Conservation (phyloP, 2,888 invertebrate genomes). For the Cartodere bifasciata region DNA sequence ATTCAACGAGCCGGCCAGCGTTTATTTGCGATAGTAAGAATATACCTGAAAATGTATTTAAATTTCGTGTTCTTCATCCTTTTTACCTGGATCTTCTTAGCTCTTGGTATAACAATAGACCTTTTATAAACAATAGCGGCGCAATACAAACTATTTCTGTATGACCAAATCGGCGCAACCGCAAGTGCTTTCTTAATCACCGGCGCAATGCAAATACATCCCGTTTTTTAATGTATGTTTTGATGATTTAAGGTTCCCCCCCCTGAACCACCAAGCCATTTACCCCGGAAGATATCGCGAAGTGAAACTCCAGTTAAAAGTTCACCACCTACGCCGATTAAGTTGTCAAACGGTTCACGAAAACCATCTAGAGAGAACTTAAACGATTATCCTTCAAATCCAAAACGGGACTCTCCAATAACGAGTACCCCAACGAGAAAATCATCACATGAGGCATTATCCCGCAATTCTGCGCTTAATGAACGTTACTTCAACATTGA, state of each 20-base stretch:
- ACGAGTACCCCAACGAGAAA: slow-evolving; percentile 43
- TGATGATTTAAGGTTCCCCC: slow-evolving; percentile 44
- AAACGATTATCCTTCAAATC: slow-evolving; percentile 24
- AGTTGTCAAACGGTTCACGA: slow-evolving; percentile 23
- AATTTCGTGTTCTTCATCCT: too few species aligned
- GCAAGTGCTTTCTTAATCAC: too few species aligned
- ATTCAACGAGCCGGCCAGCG: too few species aligned
- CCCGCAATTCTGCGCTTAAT: slow-evolving; percentile 72
- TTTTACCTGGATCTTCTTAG: too few species aligned
- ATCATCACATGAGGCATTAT: slow-evolving; percentile 63
- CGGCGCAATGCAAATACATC: too few species aligned
- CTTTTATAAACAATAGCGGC: too few species aligned
- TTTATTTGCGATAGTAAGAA: too few species aligned
- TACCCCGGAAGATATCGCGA: slow-evolving; percentile 28
- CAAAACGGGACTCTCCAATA: slow-evolving; percentile 35
- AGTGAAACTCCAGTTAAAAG: slow-evolving; percentile 22
- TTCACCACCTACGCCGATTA: slow-evolving; percentile 19
- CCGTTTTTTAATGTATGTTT: too few species aligned
- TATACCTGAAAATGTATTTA: too few species aligned
- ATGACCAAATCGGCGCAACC: too few species aligned
- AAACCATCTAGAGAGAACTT: slow-evolving; percentile 30
- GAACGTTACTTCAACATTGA: slow-evolving; percentile 79
- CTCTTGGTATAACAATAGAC: too few species aligned
- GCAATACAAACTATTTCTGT: too few species aligned
- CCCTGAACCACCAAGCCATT: slow-evolving; percentile 48